A percentile compares a stretch with the other conserved stretches of the same genome.
Conservation (phyloP, 2,797 vertebrate species). For the Carduelis carduelis region DNA sequence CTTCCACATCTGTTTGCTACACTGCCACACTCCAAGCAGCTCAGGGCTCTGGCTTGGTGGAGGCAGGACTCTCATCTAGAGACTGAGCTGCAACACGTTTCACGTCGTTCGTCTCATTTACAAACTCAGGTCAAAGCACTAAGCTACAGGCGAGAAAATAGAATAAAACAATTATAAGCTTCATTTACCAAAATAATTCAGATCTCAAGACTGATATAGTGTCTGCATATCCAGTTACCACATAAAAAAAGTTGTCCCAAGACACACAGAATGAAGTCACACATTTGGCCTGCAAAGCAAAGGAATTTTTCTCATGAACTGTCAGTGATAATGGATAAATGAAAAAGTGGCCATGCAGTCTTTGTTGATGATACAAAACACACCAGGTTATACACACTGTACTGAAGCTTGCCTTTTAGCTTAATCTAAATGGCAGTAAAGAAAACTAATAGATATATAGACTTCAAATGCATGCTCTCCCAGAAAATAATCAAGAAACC, state of each 20-base stretch:
- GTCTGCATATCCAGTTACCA: not conserved
- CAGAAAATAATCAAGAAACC: not conserved
- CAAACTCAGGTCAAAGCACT: not conserved
- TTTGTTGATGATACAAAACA: not conserved
- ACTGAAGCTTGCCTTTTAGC: not conserved
- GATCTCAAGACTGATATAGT: not conserved
- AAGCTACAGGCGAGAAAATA: not conserved
- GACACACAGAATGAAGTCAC: not conserved
- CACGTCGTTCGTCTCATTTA: not conserved
- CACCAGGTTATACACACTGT: not conserved
- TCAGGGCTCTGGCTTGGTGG: accelerated
- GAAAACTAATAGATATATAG: not conserved
- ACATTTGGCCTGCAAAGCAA: not conserved
- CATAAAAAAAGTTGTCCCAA: not conserved
- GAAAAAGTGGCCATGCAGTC: not conserved
- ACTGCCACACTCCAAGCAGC: not conserved
- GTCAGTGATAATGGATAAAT: not conserved
- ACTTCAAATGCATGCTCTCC: not conserved
- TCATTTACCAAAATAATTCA: not conserved
- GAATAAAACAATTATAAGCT: not conserved
- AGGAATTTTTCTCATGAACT: constrained; percentile 11
- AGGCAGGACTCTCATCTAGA: not conserved
- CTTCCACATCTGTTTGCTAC: not conserved
- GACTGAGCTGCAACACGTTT: accelerated
- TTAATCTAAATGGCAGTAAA: not conserved